Evolutionary conservation across 2,888 invertebrate genomes (phyloP).

Genomic region (Bimastos eiseni): DNA sequence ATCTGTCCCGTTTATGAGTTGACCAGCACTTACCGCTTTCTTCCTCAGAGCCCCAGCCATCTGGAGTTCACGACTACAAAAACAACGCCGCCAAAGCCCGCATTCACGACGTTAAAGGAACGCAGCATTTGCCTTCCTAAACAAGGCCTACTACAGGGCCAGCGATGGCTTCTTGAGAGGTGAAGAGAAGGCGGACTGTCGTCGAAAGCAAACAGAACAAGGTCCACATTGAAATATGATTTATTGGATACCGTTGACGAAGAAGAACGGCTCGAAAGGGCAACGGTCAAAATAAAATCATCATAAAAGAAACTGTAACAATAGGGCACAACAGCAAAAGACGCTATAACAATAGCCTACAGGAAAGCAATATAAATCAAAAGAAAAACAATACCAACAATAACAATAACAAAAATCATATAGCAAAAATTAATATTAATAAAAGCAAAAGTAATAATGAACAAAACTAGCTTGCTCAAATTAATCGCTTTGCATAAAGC

Average conservation of each 20-base stretch:
- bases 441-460: background rate
- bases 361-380: background rate
- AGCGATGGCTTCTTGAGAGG: background rate
- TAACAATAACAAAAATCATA: constrained; percentile 16
- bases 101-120: background rate
- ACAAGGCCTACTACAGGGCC: background rate
- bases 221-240: background rate
- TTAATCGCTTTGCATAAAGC: too few relatives aligned
- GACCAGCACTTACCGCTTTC: too few relatives aligned
- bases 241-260: background rate
- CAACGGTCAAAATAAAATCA: too few relatives aligned
- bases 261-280: background rate
- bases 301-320: too few relatives aligned
- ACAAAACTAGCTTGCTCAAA: background rate
- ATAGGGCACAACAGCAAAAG: too few relatives aligned
- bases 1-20: too few relatives aligned
- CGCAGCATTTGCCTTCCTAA: background rate
- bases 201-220: constrained; percentile 5
- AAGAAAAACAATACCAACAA: background rate
- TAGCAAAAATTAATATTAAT: background rate
- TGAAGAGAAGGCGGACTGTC: background rate
- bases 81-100: too few relatives aligned
- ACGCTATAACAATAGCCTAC: background rate
- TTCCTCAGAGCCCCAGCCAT: too few relatives aligned
- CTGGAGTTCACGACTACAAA: too few relatives aligned